phyloP scores from a whole-genome alignment of 2,113 vertebrate species.

The Pollachius pollachius region DNA sequence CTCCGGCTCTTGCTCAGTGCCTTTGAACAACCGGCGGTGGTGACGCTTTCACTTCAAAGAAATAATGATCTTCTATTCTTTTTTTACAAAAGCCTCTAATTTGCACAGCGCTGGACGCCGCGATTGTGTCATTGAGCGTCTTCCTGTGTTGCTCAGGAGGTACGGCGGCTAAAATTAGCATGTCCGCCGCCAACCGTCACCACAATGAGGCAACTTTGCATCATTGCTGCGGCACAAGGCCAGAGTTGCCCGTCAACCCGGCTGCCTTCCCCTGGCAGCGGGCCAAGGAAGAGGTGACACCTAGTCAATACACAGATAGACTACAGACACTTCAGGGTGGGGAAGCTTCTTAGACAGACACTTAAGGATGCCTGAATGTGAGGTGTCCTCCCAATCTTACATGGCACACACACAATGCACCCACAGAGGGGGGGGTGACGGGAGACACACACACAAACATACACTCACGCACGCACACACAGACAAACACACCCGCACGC shows the following conservation, averaged over 20 bases:
- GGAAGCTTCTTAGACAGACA: constrained; percentile 4
- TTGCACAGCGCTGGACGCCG: constrained; percentile 47
- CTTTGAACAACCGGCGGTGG: constrained; percentile 38
- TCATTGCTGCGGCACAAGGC: constrained; percentile 16
- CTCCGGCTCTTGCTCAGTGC: constrained; percentile 12
- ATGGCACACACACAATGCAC: too few species aligned
- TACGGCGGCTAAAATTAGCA: constrained; percentile 31
- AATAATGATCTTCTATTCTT: too few species aligned
- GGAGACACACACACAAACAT: not conserved
- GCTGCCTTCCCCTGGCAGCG: not conserved
- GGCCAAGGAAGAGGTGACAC: constrained; percentile 17
- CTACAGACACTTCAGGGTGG: constrained; percentile 2
- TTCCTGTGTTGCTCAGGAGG: constrained; percentile 33
- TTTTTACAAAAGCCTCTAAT: constrained; percentile 47
- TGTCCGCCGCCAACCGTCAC: constrained; percentile 22
- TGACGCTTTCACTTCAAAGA: constrained; percentile 42
- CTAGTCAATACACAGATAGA: constrained; percentile 16
- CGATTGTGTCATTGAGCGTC: constrained; percentile 44
- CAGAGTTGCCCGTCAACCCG: constrained; percentile 27
- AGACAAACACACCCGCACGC: not conserved
- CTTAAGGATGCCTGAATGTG: not conserved
- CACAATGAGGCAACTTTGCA: constrained; percentile 30
- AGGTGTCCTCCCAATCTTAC: too few species aligned
- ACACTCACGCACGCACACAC: not conserved
- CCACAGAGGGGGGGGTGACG: too few species aligned